Evolutionary conservation across 2,113 vertebrate genomes (phyloP).

Genomic region (Prionailurus bengalensis): DNA sequence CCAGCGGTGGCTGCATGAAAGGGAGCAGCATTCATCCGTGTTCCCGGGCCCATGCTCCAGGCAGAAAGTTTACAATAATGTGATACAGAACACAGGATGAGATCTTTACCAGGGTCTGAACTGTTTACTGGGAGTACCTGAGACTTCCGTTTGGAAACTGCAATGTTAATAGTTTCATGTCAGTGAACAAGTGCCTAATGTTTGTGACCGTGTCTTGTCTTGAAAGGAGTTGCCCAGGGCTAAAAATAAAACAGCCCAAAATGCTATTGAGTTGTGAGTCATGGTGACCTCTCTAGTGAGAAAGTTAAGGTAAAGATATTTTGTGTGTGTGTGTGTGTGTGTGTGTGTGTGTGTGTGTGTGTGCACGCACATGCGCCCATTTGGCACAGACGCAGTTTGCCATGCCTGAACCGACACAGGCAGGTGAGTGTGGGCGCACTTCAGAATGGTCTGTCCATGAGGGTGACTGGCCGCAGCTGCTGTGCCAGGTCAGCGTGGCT

Average conservation of each 20-base stretch:
- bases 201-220: neutral
- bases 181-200: neutral
- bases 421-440: rapidly evolving
- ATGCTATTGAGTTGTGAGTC: neutral
- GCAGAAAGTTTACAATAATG: rapidly evolving
- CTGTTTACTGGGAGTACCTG: neutral
- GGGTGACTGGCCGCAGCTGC: rapidly evolving
- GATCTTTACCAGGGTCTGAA: neutral
- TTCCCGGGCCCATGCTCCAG: rapidly evolving
- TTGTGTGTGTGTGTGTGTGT: neutral
- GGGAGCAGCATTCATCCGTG: rapidly evolving
- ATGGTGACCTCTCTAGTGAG: neutral
- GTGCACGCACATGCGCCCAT: rapidly evolving
- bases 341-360: rapidly evolving
- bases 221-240: neutral
- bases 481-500: neutral
- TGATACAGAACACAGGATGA: neutral
- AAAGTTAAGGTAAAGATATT: neutral
- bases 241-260: conserved; percentile 57
- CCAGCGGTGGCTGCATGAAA: rapidly evolving
- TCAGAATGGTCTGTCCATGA: rapidly evolving
- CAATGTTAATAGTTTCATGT: neutral
- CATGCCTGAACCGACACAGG: neutral
- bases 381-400: rapidly evolving
- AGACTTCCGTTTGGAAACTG: neutral